Percentiles rank a stretch among this genome's conserved stretches.
Evolutionary conservation across 2,888 invertebrate species (phyloP).

Genomic region (Pachydiplax longipennis): DNA sequence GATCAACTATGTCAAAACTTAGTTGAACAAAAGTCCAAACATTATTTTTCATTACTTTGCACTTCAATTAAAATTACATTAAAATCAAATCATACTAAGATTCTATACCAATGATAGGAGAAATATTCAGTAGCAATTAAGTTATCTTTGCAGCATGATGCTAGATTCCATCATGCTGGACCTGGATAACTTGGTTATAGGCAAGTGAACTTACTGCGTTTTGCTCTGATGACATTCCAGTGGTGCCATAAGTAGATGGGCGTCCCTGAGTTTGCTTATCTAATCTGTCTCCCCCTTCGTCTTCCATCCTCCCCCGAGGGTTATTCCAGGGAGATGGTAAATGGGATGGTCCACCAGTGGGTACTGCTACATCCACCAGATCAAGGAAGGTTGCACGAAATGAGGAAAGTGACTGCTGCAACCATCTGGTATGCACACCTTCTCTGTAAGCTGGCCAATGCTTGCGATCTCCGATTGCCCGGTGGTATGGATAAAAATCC

Average conservation of each 20-base stretch:
- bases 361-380: constrained; percentile 70
- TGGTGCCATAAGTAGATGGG: background rate
- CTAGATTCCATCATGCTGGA: too few relatives aligned
- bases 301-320: constrained; percentile 35
- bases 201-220: background rate
- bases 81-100: too few relatives aligned
- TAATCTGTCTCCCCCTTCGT: background rate
- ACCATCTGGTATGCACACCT: constrained; percentile 83
- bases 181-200: too few relatives aligned
- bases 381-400: constrained; percentile 82
- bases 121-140: too few relatives aligned
- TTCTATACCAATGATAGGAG: too few relatives aligned
- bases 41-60: too few relatives aligned
- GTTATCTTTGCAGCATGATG: too few relatives aligned
- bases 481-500: constrained; percentile 96
- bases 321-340: constrained; percentile 61
- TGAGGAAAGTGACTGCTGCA: constrained; percentile 80
- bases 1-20: too few relatives aligned
- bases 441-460: constrained; percentile 90
- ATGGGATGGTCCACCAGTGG: constrained; percentile 57
- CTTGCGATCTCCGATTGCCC: constrained; percentile 84
- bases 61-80: too few relatives aligned
- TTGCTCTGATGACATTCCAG: background rate
- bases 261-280: constrained; percentile 9
- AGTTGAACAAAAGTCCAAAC: too few relatives aligned